Base-by-base conservation (phyloP, 2,113 vertebrate species). In the Upupa epops region DNA sequence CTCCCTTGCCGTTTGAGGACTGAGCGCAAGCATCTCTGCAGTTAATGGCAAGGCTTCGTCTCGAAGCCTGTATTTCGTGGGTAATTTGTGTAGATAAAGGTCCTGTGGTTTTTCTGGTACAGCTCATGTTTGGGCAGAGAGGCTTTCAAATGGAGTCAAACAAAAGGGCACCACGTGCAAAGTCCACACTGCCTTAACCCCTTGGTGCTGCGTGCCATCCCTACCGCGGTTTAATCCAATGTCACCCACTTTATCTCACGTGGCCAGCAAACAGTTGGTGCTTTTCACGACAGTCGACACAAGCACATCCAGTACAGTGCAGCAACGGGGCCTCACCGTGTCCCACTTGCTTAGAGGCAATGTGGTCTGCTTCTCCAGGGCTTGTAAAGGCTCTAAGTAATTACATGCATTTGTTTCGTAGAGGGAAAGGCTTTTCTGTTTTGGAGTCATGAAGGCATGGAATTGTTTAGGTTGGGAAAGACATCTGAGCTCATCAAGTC, bases 61-160 rank as follows among this genome's bases (percentile, higher is more conserved):
- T 87, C 52, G 73, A 84, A 82, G 34, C 25, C 55, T 91, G 73
- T 94, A 83, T 79, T 92, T 93, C 13, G 82, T 58, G 48, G 66
- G 60, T 69, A 91, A 95, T 91, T 92, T 83, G 59, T 92, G 63
- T 37, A 87, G 72, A 74, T 89, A 86, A 58, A 80, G 20, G 14
- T 45, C 70, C 12, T 91, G 51, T 17, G 58, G 65, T 55, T 29
- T 88, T 92, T 90, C 92, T 56, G 58, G 71, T 82, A 64, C 21
- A 81, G 31, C 32, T 83, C 83, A 86, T 61, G 28, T 46, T 81
- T 77, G 63, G 36, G 56, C 59, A 58, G 55, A 75, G 40, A 86
- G 26, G 5, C 48, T 68, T 92, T 89, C 59, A 88, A 88, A 83
- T 17, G n/a, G 11, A 77, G 74, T 64, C 69, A 90, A 90, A 25